Evolutionary conservation across 2,797 vertebrate species (phyloP).

Genomic region (Thripadectes ignobilis): DNA sequence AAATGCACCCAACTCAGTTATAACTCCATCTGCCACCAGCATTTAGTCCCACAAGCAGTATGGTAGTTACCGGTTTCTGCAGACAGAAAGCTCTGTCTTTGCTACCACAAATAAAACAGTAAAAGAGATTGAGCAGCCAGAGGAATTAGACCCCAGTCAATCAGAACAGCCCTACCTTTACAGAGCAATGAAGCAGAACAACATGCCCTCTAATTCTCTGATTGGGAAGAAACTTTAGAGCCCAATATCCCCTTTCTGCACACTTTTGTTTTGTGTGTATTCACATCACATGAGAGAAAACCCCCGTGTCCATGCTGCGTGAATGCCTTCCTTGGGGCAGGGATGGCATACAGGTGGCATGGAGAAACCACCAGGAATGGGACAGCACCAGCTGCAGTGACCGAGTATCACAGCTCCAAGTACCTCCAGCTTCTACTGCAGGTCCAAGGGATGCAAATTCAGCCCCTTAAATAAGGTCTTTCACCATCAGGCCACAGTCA

Average conservation of each 20-base stretch:
- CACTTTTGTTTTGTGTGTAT: neutral
- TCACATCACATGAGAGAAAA: neutral
- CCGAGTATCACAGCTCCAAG: neutral
- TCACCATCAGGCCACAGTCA: neutral
- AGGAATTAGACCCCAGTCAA: neutral
- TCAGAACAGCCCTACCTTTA: neutral
- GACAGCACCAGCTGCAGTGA: neutral
- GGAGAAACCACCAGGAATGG: fast-evolving
- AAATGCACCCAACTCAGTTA: neutral
- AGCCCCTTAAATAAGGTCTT: neutral
- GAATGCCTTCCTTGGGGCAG: neutral
- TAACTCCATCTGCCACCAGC: neutral
- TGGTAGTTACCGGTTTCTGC: neutral
- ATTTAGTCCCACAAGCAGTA: neutral
- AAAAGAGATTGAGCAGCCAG: neutral
- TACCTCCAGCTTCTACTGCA: neutral
- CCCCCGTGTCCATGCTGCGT: fast-evolving
- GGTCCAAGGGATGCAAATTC: neutral
- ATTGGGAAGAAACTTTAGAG: neutral
- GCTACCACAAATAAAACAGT: neutral
- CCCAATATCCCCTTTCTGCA: neutral
- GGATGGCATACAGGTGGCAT: neutral
- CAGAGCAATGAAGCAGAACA: neutral
- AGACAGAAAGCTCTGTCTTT: neutral
- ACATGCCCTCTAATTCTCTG: neutral